Evolutionary conservation across 2,888 invertebrate species (phyloP).

Genomic region (Sarcophaga rosellei): DNA sequence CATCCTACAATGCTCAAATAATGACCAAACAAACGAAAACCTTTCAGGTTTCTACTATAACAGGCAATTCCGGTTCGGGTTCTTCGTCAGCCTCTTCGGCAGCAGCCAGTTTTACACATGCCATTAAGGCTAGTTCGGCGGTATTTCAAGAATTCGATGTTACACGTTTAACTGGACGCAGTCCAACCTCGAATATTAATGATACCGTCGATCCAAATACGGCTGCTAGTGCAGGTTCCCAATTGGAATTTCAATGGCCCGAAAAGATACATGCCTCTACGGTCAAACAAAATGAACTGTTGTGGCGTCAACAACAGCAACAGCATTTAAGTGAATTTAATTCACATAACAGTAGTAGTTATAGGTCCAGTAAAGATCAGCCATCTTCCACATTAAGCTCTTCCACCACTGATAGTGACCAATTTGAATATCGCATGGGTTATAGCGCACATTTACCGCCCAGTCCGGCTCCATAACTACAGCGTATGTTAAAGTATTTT

Average conservation of each 20-base stretch:
- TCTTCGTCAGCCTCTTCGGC: conserved; percentile 76
- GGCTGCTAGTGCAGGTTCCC: conserved; percentile 56
- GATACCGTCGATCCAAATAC: conserved; percentile 62
- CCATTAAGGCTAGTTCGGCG: conserved; percentile 67
- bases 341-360: conserved; percentile 46
- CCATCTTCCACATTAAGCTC: conserved; percentile 79
- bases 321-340: conserved; percentile 69
- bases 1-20: conserved; percentile 71
- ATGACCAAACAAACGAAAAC: conserved; percentile 56
- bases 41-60: conserved; percentile 55
- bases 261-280: conserved; percentile 81
- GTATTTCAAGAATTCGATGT: conserved; percentile 81
- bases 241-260: conserved; percentile 81
- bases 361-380: conserved; percentile 67
- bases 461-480: conserved; percentile 82
- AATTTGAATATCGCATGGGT: conserved; percentile 79
- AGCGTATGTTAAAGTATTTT: conserved; percentile 81
- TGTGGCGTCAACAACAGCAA: conserved; percentile 78
- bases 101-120: conserved; percentile 69
- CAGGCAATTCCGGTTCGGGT: conserved; percentile 73
- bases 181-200: conserved; percentile 79
- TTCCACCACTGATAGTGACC: conserved; percentile 80
- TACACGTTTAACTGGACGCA: conserved; percentile 81
- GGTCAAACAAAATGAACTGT: conserved; percentile 80
- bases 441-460: conserved; percentile 81